Evolutionary conservation across 2,888 invertebrate species (phyloP).

Genomic region (Stenurella melanura): DNA sequence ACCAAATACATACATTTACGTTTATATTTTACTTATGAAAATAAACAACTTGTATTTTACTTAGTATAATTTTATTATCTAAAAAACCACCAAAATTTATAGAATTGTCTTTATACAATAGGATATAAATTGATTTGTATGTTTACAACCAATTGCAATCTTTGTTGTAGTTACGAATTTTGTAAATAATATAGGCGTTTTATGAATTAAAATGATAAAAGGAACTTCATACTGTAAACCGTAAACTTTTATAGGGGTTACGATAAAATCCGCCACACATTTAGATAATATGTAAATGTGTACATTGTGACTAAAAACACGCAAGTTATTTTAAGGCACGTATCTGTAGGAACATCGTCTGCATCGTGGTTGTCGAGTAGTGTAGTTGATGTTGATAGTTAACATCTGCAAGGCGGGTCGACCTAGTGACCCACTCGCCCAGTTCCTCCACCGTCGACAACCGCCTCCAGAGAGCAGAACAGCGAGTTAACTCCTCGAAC

Average conservation of each 20-base stretch:
- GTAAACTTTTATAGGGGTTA: not conserved
- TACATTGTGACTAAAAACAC: constrained; percentile 16
- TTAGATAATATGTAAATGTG: constrained; percentile 30
- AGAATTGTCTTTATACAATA: too few species aligned
- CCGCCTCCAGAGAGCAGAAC: constrained; percentile 59
- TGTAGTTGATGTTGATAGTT: constrained; percentile 50
- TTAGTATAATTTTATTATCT: too few species aligned
- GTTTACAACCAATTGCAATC: too few species aligned
- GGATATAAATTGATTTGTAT: too few species aligned
- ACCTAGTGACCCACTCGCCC: constrained; percentile 70
- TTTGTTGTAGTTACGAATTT: too few species aligned
- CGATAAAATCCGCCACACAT: not conserved
- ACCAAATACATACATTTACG: too few species aligned
- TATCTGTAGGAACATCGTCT: constrained; percentile 34
- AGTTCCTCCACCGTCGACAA: constrained; percentile 63
- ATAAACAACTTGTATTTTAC: too few species aligned
- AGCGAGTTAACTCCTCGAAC: constrained; percentile 41
- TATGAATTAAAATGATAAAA: too few species aligned
- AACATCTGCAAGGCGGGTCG: constrained; percentile 69
- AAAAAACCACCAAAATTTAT: too few species aligned
- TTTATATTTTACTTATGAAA: too few species aligned
- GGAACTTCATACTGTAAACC: too few species aligned
- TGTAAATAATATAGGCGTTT: too few species aligned
- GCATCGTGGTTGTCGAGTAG: constrained; percentile 30
- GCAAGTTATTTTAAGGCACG: constrained; percentile 18